Evolutionary conservation across 2,888 invertebrate genomes (phyloP).

Genomic region (Cryptocheilus praepositus): DNA sequence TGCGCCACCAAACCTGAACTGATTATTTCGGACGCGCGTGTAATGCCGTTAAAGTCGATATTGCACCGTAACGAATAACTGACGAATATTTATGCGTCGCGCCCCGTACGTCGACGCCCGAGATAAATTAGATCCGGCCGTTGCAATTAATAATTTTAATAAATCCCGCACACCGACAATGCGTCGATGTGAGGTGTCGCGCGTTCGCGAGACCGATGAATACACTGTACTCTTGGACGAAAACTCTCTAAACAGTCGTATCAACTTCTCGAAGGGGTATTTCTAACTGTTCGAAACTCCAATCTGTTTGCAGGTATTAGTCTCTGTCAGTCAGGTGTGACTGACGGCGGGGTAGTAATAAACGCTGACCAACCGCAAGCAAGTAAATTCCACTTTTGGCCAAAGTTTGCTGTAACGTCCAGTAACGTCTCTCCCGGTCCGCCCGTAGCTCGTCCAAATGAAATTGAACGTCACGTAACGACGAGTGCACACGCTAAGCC

Average conservation of each 20-base stretch:
- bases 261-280: slow-evolving; percentile 18
- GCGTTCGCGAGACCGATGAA: no score
- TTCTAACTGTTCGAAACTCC: slow-evolving; percentile 15
- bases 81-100: no score
- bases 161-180: no score
- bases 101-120: no score
- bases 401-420: neutral
- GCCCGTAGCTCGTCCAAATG: neutral
- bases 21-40: no score
- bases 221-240: no score
- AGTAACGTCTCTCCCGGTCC: neutral
- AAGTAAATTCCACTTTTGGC: slow-evolving; percentile 27
- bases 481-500: slow-evolving; percentile 27
- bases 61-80: no score
- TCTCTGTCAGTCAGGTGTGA: slow-evolving; percentile 31
- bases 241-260: neutral
- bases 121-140: no score
- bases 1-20: no score
- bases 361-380: slow-evolving; percentile 26
- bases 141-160: no score
- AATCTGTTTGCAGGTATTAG: slow-evolving; percentile 28
- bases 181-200: no score
- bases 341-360: slow-evolving; percentile 32
- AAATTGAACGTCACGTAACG: slow-evolving; percentile 7
- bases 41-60: no score